Conservation (phyloP, 2,113 vertebrate species). For the Accipiter cooperii region DNA sequence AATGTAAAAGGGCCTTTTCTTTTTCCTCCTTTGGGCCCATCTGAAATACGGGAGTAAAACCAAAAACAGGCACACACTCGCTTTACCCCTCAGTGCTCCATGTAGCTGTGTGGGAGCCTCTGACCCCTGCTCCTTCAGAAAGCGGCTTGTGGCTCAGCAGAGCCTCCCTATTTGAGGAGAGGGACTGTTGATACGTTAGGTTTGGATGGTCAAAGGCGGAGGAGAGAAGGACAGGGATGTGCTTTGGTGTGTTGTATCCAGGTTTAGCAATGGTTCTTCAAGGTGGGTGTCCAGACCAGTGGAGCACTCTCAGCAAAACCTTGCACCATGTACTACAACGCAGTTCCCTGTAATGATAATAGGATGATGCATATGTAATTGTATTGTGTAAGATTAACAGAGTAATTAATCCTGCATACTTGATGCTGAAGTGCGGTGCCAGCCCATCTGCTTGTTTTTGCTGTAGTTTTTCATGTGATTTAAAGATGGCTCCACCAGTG, state of each 20-base stretch:
- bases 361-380: not conserved
- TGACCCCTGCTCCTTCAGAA: not conserved
- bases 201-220: not conserved
- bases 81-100: accelerated
- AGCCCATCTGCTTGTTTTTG: not conserved
- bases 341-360: not conserved
- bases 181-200: not conserved
- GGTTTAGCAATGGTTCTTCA: not conserved
- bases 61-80: not conserved
- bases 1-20: not conserved
- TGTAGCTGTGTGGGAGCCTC: not conserved
- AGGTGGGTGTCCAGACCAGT: not conserved
- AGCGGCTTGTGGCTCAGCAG: too few species aligned
- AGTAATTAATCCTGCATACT: not conserved
- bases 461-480: not conserved
- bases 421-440: not conserved
- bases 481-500: not conserved
- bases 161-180: not conserved
- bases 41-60: not conserved
- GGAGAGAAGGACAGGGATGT: not conserved
- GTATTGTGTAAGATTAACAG: not conserved
- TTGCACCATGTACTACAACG: accelerated
- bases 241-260: accelerated
- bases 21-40: not conserved
- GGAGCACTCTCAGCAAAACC: not conserved